Conservation (phyloP, 1,140 invertebrate genomes). For the Magallana gigas region DNA sequence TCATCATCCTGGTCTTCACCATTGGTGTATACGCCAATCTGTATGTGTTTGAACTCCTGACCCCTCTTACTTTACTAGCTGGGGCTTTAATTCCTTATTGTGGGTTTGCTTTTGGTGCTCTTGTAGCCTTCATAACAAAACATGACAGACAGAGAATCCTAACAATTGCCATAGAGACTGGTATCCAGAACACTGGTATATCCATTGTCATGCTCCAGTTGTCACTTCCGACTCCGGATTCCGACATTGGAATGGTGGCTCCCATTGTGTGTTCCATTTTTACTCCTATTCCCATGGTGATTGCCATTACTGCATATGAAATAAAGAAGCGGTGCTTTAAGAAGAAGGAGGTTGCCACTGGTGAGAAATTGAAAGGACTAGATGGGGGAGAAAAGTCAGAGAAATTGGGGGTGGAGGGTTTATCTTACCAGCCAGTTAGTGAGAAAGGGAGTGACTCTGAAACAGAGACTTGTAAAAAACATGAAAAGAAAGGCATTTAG, state of each 20-base stretch:
- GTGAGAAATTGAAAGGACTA: background rate
- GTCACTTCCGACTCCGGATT: conserved; percentile 79
- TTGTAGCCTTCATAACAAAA: conserved; percentile 59
- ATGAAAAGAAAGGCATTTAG: background rate
- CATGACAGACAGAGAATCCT: conserved; percentile 74
- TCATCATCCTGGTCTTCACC: conserved; percentile 93
- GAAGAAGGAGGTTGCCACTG: conserved; percentile 47
- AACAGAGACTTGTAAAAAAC: background rate
- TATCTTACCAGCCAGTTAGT: conserved; percentile 35
- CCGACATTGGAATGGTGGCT: conserved; percentile 78
- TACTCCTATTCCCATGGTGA: conserved; percentile 91
- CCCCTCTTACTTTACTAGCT: conserved; percentile 83
- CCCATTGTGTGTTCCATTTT: conserved; percentile 88
- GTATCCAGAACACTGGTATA: conserved; percentile 80
- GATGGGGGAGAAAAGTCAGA: background rate
- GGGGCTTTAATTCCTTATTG: conserved; percentile 92
- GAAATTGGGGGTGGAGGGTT: conserved; percentile 17
- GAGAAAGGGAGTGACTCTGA: conserved; percentile 43
- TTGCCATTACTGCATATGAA: conserved; percentile 57
- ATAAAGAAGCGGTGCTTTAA: conserved; percentile 56
- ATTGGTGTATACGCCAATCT: conserved; percentile 95
- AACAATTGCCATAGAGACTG: conserved; percentile 81
- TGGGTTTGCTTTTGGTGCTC: conserved; percentile 88
- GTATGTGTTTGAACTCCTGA: conserved; percentile 93
- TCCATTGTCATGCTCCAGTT: conserved; percentile 79